These are phyloP conservation scores for Agrotis segetum DNA, from an alignment of 2,888 invertebrate species.

Conservation along the genomic window DNA sequence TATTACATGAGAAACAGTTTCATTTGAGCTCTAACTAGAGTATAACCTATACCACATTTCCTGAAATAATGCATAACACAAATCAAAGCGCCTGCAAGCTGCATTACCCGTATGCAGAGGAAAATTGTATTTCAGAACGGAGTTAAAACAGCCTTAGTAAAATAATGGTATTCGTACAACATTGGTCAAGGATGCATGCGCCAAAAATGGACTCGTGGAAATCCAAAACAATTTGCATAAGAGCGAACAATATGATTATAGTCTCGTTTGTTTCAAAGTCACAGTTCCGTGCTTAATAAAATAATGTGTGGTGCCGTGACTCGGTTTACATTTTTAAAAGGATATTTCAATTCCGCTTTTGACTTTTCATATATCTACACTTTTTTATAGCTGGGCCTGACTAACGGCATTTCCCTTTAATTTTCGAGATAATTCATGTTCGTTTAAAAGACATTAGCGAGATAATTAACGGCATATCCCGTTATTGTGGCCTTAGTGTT, in stretches of 20 bases:
- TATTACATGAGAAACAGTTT: background rate
- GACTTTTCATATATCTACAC: background rate
- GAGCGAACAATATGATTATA: background rate
- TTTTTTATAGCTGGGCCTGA: too few relatives aligned
- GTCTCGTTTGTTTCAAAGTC: background rate
- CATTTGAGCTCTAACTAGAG: background rate
- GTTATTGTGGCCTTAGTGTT: too few relatives aligned
- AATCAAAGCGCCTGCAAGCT: slow-evolving; percentile 2
- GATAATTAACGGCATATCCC: too few relatives aligned
- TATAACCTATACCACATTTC: background rate
- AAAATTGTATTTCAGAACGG: slow-evolving; percentile 6
- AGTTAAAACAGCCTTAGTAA: background rate
- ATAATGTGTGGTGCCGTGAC: background rate
- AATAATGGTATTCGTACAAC: background rate
- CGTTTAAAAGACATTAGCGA: too few relatives aligned
- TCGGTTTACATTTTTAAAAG: background rate
- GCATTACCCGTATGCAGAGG: background rate
- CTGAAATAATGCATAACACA: slow-evolving; percentile 16
- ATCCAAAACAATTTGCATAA: background rate
- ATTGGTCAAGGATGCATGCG: background rate
- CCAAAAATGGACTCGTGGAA: background rate
- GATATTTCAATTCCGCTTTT: background rate
- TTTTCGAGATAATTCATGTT: too few relatives aligned
- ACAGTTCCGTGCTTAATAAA: background rate
- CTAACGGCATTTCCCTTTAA: too few relatives aligned